A percentile compares a stretch with the other conserved stretches of the same genome.
Conservation (phyloP, 2,113 vertebrate species). For the Calidris pugnax region DNA sequence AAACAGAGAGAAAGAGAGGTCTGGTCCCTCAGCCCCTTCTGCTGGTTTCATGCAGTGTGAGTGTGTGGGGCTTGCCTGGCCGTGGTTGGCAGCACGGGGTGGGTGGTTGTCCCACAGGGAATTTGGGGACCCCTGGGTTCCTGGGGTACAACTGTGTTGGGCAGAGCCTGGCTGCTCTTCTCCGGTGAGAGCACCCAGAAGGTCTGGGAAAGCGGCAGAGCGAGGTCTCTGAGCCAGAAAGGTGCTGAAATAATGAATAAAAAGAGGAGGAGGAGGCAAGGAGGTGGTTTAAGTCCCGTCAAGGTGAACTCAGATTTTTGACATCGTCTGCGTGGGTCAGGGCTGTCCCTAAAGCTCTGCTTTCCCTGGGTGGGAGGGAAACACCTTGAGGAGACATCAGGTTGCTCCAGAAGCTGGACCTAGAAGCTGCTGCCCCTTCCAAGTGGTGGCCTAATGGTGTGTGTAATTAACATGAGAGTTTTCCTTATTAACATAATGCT, state of each 20-base stretch:
- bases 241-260: not conserved
- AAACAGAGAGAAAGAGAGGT: not conserved
- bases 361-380: too few relatives aligned
- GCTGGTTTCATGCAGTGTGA: not conserved
- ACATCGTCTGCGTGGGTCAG: rapidly evolving
- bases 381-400: rapidly evolving
- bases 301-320: not conserved
- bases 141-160: rapidly evolving
- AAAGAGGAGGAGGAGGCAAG: not conserved
- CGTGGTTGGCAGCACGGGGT: not conserved
- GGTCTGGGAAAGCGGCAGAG: not conserved
- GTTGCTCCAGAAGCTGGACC: not conserved
- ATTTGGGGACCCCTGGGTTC: not conserved
- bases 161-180: not conserved
- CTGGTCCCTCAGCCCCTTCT: not conserved
- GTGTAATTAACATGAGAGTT: not conserved
- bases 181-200: rapidly evolving
- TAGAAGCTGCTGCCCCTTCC: not conserved
- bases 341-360: not conserved
- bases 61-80: not conserved
- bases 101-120: not conserved
- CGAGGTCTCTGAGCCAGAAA: not conserved
- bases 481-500: not conserved
- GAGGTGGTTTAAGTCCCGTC: not conserved
- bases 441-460: not conserved